These are phyloP conservation scores for Micoletzkya japonica DNA, from an alignment of 2,888 invertebrate species.

Conservation along the genomic window DNA sequence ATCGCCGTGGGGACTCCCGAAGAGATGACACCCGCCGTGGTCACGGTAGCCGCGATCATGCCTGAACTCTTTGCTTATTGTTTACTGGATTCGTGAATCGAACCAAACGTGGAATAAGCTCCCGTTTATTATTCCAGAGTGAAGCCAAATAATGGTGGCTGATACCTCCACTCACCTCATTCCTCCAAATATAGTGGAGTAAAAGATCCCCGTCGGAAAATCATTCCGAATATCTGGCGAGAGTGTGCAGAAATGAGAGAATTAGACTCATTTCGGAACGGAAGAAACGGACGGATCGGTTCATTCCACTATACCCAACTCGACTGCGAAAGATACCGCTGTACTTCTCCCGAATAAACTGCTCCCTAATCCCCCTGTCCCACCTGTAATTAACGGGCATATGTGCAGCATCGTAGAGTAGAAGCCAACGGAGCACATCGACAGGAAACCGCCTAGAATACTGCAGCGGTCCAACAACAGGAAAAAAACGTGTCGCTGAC, in stretches of 20 bases:
- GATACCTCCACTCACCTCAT: no score
- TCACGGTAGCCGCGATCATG: constrained; percentile 13
- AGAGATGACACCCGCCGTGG: background rate
- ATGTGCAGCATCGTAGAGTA: constrained; percentile 18
- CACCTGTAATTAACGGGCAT: constrained; percentile 20
- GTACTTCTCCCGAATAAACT: background rate
- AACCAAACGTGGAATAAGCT: no score
- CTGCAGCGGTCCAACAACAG: background rate
- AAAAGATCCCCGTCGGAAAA: no score
- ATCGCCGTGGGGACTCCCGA: background rate
- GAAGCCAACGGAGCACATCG: constrained; percentile 20
- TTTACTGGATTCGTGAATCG: no score
- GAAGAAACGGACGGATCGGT: no score
- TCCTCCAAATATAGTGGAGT: no score
- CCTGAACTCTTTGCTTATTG: constrained; percentile 8
- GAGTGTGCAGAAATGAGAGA: no score
- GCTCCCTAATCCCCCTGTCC: background rate
- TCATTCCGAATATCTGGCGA: no score
- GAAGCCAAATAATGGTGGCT: no score
- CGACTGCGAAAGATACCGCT: background rate
- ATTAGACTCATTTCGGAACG: no score
- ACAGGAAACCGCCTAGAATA: constrained; percentile 4
- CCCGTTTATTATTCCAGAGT: no score
- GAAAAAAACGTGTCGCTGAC: background rate
- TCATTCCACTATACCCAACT: no score